Evolutionary conservation across 2,888 invertebrate genomes (phyloP).

Genomic region (Altica lythri): DNA sequence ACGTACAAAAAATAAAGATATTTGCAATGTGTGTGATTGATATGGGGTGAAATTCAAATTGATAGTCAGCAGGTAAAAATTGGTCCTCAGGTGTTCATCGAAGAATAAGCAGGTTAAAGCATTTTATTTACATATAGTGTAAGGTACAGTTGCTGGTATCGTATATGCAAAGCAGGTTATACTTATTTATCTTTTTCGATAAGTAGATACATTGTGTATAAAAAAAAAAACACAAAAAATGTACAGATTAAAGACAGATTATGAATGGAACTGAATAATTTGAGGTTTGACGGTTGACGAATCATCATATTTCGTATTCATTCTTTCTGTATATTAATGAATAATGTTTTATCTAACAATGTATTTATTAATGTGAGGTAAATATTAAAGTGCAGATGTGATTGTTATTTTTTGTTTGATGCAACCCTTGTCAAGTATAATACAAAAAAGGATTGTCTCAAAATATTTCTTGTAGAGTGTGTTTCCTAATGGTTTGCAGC

Average conservation of each 20-base stretch:
- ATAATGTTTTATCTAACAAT: too few relatives aligned
- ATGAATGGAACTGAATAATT: slow-evolving; percentile 29
- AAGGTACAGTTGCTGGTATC: slow-evolving; percentile 28
- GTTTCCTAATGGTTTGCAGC: too few relatives aligned
- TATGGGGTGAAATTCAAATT: slow-evolving; percentile 31
- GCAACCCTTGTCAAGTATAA: too few relatives aligned
- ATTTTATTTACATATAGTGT: slow-evolving; percentile 28
- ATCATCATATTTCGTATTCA: slow-evolving; percentile 16
- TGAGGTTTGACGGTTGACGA: slow-evolving; percentile 34
- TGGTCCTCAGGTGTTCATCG: slow-evolving; percentile 33
- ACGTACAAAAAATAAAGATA: slow-evolving; percentile 24
- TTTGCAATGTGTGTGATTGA: slow-evolving; percentile 25
- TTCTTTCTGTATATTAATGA: slow-evolving; percentile 18
- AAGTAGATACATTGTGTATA: slow-evolving; percentile 15
- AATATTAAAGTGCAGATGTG: slow-evolving; percentile 24
- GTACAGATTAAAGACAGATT: slow-evolving; percentile 19
- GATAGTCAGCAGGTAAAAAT: slow-evolving; percentile 32
- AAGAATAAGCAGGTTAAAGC: slow-evolving; percentile 29
- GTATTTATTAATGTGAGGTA: slow-evolving; percentile 17
- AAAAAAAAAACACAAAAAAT: slow-evolving; percentile 12
- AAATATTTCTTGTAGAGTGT: too few relatives aligned
- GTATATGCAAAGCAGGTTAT: slow-evolving; percentile 34
- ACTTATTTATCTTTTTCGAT: slow-evolving; percentile 24
- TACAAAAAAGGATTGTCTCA: too few relatives aligned
- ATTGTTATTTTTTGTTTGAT: slow-evolving; percentile 11